These are phyloP conservation scores for Ennomos fuscantarius DNA, from an alignment of 2,888 invertebrate genomes.

Conservation along the genomic window DNA sequence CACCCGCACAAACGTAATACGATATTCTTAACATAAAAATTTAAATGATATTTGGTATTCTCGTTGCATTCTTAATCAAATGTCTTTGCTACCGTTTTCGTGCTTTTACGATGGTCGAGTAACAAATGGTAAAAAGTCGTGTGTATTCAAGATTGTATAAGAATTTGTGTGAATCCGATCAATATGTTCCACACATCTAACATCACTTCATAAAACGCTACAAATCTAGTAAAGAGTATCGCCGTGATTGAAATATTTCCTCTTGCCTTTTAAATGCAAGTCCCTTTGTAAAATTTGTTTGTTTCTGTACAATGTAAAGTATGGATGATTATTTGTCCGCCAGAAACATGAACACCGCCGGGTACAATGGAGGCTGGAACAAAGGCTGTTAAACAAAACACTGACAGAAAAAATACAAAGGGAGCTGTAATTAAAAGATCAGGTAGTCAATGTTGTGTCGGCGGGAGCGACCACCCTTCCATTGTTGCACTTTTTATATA, in stretches of 20 bases:
- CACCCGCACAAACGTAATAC: conserved; percentile 5
- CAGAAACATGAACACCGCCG: conserved; percentile 33
- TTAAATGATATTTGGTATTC: conserved; percentile 25
- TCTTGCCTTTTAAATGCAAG: conserved; percentile 5
- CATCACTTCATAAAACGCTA: conserved; percentile 18
- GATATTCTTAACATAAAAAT: conserved; percentile 2
- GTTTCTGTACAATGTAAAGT: conserved; percentile 17
- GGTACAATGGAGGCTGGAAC: conserved; percentile 39
- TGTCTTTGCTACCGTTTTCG: conserved; percentile 26
- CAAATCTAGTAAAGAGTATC: not conserved
- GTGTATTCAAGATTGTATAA: conserved; percentile 18
- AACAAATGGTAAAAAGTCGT: conserved; percentile 16
- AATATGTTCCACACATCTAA: conserved; percentile 27
- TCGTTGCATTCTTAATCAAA: conserved; percentile 28
- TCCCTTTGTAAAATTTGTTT: not conserved
- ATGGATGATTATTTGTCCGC: conserved; percentile 31
- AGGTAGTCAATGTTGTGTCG: conserved; percentile 58
- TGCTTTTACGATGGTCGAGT: conserved; percentile 23
- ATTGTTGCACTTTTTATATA: conserved; percentile 39
- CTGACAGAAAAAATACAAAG: conserved; percentile 52
- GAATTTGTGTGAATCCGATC: conserved; percentile 17
- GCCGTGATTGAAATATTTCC: conserved; percentile 2
- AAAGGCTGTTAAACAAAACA: conserved; percentile 51
- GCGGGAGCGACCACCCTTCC: conserved; percentile 44
- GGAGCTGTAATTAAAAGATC: conserved; percentile 66